phyloP scores from a whole-genome alignment of 2,797 vertebrate species.

The Hoplostethus mediterraneus region DNA sequence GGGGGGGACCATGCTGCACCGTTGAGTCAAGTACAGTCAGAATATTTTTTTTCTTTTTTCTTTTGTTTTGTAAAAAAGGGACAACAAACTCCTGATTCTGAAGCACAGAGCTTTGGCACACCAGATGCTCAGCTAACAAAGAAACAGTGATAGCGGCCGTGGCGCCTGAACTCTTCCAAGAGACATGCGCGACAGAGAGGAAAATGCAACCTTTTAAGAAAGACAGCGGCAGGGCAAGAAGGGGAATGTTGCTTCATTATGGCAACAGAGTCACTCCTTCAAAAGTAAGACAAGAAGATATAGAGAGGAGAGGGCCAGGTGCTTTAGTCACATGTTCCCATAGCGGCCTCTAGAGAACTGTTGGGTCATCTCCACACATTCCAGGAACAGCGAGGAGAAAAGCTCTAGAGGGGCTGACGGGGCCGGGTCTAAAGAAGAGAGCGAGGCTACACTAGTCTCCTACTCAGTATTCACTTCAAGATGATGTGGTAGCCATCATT shows the following conservation, averaged over 20 bases:
- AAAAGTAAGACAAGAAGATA: constrained; percentile 69
- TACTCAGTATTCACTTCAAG: constrained; percentile 87
- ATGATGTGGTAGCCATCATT: constrained; percentile 97
- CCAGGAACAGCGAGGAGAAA: constrained; percentile 55
- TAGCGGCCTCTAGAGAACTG: constrained; percentile 55
- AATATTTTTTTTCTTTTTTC: not conserved
- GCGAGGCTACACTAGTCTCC: constrained; percentile 39
- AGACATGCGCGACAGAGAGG: constrained; percentile 46
- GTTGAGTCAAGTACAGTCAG: constrained; percentile 22
- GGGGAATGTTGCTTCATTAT: constrained; percentile 47
- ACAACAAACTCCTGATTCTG: constrained; percentile 37
- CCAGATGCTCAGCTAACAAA: constrained; percentile 53
- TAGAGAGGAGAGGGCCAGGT: constrained; percentile 44
- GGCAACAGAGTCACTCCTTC: constrained; percentile 66
- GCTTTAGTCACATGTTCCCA: constrained; percentile 50
- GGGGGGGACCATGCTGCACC: constrained; percentile 24
- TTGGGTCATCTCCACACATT: constrained; percentile 51
- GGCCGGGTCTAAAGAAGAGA: constrained; percentile 50
- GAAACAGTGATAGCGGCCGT: constrained; percentile 30
- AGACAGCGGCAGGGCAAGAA: constrained; percentile 31
- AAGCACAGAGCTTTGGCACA: constrained; percentile 58
- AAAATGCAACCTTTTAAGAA: constrained; percentile 44
- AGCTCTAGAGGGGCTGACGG: constrained; percentile 58
- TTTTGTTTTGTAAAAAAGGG: constrained; percentile 14
- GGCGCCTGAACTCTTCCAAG: constrained; percentile 30